A percentile compares a stretch with the other conserved stretches of the same genome.
Conservation (phyloP, 2,888 invertebrate genomes). For the Drosophila borborema region DNA sequence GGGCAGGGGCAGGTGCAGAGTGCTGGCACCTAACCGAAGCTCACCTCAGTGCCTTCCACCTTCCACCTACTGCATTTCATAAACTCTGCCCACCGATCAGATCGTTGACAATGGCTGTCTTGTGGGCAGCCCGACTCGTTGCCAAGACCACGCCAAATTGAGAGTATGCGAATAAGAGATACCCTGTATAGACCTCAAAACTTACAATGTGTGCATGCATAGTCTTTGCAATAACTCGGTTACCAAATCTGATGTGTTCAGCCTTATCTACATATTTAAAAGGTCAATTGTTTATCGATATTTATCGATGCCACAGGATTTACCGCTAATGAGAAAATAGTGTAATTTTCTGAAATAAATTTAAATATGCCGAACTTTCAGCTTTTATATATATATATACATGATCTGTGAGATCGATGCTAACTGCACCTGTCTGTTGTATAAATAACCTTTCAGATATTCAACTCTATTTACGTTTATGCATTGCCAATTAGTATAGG, state of each 20-base stretch:
- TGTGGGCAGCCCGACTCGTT: slow-evolving; percentile 21
- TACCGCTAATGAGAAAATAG: not conserved
- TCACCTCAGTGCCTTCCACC: not conserved
- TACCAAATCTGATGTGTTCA: too few relatives aligned
- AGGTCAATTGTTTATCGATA: not conserved
- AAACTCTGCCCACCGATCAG: slow-evolving; percentile 7
- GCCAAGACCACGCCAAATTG: slow-evolving; percentile 14
- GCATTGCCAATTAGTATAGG: slow-evolving; percentile 1
- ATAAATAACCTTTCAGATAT: not conserved
- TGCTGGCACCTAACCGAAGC: not conserved
- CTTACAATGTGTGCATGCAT: too few relatives aligned
- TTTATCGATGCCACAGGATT: not conserved
- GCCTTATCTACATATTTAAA: fast-evolving
- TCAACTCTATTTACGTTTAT: not conserved
- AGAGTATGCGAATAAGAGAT: not conserved
- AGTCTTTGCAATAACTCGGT: too few relatives aligned
- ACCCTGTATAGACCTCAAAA: not conserved
- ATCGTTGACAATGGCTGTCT: slow-evolving; percentile 51
- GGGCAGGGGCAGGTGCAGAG: not conserved
- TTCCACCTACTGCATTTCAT: slow-evolving; percentile 1
- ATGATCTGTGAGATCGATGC: not conserved
- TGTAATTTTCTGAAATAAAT: not conserved
- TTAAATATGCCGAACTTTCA: not conserved
- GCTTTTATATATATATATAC: not conserved
- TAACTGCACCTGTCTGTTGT: not conserved